These are phyloP conservation scores for Brachymystax lenok DNA, from an alignment of 2,797 vertebrate genomes.

Conservation along the genomic window DNA sequence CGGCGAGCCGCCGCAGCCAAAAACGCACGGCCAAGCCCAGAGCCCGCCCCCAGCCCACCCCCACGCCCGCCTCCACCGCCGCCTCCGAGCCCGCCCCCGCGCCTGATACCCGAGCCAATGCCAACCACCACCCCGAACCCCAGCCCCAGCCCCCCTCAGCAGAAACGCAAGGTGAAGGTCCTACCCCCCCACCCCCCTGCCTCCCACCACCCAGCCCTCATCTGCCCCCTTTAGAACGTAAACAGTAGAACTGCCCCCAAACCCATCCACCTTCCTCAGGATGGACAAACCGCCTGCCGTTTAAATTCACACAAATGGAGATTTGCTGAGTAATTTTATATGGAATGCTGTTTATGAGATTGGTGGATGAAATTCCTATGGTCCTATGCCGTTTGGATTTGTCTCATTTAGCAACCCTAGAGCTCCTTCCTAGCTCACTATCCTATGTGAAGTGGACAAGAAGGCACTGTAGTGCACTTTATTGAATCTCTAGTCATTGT, in stretches of 20 bases:
- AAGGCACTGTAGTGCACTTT: neutral
- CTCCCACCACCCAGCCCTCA: constrained; percentile 20
- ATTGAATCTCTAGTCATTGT: neutral
- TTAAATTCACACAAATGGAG: constrained; percentile 18
- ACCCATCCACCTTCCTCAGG: neutral
- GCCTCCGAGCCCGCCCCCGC: constrained; percentile 37
- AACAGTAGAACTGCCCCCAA: constrained; percentile 14
- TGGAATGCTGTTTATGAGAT: neutral
- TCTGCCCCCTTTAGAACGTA: constrained; percentile 9
- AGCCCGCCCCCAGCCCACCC: constrained; percentile 76
- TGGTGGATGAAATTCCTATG: neutral
- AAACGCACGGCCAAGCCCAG: constrained; percentile 77
- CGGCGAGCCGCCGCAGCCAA: constrained; percentile 86
- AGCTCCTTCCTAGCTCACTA: neutral
- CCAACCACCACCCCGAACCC: constrained; percentile 56
- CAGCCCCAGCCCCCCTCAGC: constrained; percentile 69
- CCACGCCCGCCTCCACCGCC: constrained; percentile 22
- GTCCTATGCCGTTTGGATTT: neutral
- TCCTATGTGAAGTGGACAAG: neutral
- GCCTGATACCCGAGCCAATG: constrained; percentile 43
- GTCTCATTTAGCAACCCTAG: neutral
- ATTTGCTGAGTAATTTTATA: constrained; percentile 1
- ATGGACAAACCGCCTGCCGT: constrained; percentile 20
- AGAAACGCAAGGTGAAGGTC: constrained; percentile 96
- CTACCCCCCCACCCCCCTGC: constrained; percentile 50